A percentile compares a stretch with the other conserved stretches of the same genome.
phyloP scores from a whole-genome alignment of 2,888 invertebrate genomes.

The Lithophane socia region DNA sequence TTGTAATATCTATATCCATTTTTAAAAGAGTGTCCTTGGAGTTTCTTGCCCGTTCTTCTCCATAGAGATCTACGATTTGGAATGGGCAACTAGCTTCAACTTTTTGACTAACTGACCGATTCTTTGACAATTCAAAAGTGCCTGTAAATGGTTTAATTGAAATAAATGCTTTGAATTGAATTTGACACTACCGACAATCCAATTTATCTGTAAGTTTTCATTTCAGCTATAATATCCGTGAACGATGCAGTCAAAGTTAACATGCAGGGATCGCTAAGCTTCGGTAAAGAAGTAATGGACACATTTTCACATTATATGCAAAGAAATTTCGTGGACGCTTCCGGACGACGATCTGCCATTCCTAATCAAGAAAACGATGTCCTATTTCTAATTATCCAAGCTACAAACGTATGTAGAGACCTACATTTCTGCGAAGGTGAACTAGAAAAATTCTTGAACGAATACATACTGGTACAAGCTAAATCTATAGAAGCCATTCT shows the following conservation, averaged over 20 bases:
- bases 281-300: slow-evolving; percentile 81
- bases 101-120: too few relatives aligned
- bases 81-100: too few relatives aligned
- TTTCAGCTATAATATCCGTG: slow-evolving; percentile 70
- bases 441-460: slow-evolving; percentile 72
- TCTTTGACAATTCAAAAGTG: too few relatives aligned
- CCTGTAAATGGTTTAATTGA: too few relatives aligned
- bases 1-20: too few relatives aligned
- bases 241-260: slow-evolving; percentile 77
- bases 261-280: slow-evolving; percentile 78
- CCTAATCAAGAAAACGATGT: slow-evolving; percentile 62
- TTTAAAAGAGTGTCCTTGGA: too few relatives aligned
- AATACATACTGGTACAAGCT: slow-evolving; percentile 74
- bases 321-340: slow-evolving; percentile 26
- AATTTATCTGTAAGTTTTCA: neutral
- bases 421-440: slow-evolving; percentile 73
- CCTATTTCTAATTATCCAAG: slow-evolving; percentile 69
- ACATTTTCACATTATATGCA: slow-evolving; percentile 72
- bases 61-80: too few relatives aligned
- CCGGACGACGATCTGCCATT: slow-evolving; percentile 67
- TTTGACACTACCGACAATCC: too few relatives aligned
- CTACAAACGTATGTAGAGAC: slow-evolving; percentile 74
- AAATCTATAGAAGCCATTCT: slow-evolving; percentile 73
- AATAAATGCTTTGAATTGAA: too few relatives aligned
- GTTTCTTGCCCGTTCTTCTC: too few relatives aligned